These are phyloP conservation scores for Stratiomys singularior DNA, from an alignment of 2,888 invertebrate species.

Conservation along the genomic window DNA sequence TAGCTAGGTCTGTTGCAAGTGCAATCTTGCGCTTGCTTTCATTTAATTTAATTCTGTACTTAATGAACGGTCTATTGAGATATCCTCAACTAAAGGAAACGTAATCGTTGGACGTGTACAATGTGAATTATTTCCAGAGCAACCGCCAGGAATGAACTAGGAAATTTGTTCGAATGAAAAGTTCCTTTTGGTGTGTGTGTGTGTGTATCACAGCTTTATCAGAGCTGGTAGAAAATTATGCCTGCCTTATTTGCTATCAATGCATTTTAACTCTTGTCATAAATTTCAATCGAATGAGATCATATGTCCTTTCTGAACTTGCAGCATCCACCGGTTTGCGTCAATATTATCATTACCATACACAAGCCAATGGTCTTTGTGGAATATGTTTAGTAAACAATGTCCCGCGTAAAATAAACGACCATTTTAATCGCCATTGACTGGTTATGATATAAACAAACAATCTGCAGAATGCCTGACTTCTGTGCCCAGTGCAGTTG, in stretches of 20 bases:
- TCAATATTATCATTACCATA: not conserved
- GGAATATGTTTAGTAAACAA: constrained; percentile 18
- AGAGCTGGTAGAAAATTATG: no score
- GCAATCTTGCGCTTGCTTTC: constrained; percentile 18
- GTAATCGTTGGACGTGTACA: no score
- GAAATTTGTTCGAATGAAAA: no score
- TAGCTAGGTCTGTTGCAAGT: constrained; percentile 5
- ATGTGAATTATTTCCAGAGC: not conserved
- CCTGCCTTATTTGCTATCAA: no score
- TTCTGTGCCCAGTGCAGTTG: not conserved
- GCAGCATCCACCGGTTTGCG: not conserved
- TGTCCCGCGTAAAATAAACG: not conserved
- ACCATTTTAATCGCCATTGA: constrained; percentile 15
- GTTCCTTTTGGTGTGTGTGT: no score
- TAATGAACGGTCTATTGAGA: constrained; percentile 46
- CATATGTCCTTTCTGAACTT: not conserved
- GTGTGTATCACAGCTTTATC: no score
- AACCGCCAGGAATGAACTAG: not conserved
- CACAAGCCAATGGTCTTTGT: not conserved
- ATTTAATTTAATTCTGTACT: constrained; percentile 48
- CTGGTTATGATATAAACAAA: not conserved
- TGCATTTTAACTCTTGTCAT: no score
- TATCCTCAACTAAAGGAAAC: not conserved
- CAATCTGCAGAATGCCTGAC: not conserved
- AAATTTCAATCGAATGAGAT: constrained; percentile 23